Conservation (phyloP, 2,888 invertebrate species). For the Drosophila neotestacea region DNA sequence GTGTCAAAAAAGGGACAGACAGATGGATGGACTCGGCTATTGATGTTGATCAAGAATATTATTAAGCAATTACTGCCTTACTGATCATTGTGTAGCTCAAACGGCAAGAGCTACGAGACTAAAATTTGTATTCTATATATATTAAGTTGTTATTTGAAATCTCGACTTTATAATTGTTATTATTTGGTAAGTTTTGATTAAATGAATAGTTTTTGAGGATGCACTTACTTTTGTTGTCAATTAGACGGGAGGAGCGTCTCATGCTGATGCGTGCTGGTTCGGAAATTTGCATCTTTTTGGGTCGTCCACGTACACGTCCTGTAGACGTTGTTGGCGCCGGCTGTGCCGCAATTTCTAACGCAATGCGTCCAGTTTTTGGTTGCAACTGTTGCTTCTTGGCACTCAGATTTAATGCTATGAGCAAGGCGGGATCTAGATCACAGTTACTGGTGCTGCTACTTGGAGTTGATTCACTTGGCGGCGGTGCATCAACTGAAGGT, state of each 20-base stretch:
- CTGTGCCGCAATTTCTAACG: conserved; percentile 72
- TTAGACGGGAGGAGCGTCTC: conserved; percentile 60
- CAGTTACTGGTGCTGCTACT: background rate
- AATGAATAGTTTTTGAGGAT: too few species aligned
- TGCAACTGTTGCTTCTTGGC: conserved; percentile 71
- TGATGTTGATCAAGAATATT: too few species aligned
- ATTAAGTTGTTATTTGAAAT: too few species aligned
- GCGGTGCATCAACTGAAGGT: background rate
- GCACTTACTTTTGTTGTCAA: conserved; percentile 59
- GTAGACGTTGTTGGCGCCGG: conserved; percentile 51
- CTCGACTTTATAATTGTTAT: too few species aligned
- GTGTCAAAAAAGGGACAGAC: too few species aligned
- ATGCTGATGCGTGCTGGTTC: conserved; percentile 35
- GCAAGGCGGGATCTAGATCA: conserved; percentile 70
- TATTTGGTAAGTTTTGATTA: too few species aligned
- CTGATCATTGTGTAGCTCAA: too few species aligned
- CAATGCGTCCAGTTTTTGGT: conserved; percentile 50
- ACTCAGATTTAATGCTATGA: conserved; percentile 83
- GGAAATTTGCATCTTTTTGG: conserved; percentile 41
- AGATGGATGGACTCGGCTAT: too few species aligned
- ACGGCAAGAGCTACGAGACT: too few species aligned
- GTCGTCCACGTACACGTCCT: conserved; percentile 61
- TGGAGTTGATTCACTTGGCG: background rate
- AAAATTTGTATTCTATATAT: too few species aligned
- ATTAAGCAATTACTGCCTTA: too few species aligned